These are phyloP conservation scores for Euplexia lucipara DNA, from an alignment of 2,888 invertebrate species.

Conservation along the genomic window DNA sequence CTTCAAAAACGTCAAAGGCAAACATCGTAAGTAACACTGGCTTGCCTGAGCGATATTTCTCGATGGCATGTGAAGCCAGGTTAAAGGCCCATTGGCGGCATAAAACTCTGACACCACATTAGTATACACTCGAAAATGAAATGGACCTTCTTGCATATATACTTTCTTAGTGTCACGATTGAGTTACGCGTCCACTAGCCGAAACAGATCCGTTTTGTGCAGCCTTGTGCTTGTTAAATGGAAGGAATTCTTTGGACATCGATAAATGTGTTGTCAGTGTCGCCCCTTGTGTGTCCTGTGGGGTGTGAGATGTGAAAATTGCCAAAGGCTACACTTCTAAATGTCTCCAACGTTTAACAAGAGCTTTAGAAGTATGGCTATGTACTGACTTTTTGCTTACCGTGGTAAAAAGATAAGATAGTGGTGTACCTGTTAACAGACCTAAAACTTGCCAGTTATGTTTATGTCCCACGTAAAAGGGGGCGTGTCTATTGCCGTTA, in stretches of 20 bases:
- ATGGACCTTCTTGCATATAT: too few relatives aligned
- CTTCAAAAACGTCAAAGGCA: too few relatives aligned
- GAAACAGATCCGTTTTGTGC: slow-evolving; percentile 53
- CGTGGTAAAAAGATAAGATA: background rate
- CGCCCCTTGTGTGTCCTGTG: slow-evolving; percentile 14
- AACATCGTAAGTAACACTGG: too few relatives aligned
- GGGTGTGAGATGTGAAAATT: slow-evolving; percentile 19
- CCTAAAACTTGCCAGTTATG: too few relatives aligned
- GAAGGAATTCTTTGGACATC: slow-evolving; percentile 43
- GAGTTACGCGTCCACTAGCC: slow-evolving; percentile 53
- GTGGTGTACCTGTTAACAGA: too few relatives aligned
- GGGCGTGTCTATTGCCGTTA: too few relatives aligned
- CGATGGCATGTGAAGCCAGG: too few relatives aligned
- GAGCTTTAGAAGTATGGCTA: background rate
- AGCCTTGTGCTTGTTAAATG: slow-evolving; percentile 42
- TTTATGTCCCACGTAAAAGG: too few relatives aligned
- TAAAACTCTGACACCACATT: too few relatives aligned
- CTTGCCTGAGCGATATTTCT: too few relatives aligned
- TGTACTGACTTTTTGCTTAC: background rate
- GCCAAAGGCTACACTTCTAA: background rate
- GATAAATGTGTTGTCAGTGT: slow-evolving; percentile 20
- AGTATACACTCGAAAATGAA: too few relatives aligned
- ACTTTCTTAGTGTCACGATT: slow-evolving; percentile 26
- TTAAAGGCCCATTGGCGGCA: too few relatives aligned
- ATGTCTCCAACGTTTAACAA: background rate